A percentile compares a stretch with the other conserved stretches of the same genome.
phyloP scores from a whole-genome alignment of 53 echinoderm and acorn worm species.

The Paelopatides confundens region DNA sequence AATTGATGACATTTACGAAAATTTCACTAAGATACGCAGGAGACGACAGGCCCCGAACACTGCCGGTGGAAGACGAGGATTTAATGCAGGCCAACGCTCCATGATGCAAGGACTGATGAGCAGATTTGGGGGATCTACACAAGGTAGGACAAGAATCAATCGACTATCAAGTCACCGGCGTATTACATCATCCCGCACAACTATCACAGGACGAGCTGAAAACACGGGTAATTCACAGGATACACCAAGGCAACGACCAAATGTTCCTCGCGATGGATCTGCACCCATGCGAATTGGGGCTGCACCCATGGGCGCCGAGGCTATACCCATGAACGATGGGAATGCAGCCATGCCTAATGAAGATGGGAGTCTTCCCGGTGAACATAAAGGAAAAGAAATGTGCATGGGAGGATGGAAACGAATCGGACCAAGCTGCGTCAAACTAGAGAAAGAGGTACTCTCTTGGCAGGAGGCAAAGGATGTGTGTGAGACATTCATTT shows the following conservation, averaged over 20 bases:
- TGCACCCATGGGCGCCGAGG: not conserved
- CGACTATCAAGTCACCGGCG: not conserved
- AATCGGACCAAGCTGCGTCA: not conserved
- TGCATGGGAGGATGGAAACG: slow-evolving; percentile 2
- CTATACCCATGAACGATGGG: too few species aligned
- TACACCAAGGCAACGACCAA: not conserved
- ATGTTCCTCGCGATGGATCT: not conserved
- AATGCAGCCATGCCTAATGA: not conserved
- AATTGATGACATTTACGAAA: too few species aligned
- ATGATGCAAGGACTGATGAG: not conserved
- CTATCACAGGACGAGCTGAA: too few species aligned
- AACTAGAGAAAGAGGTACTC: not conserved
- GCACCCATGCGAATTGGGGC: not conserved
- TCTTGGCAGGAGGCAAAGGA: not conserved
- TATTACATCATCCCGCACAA: too few species aligned
- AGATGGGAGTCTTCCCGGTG: not conserved
- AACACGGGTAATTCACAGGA: not conserved
- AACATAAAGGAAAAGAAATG: not conserved
- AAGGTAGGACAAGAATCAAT: not conserved
- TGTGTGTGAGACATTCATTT: not conserved
- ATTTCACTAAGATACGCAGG: not conserved
- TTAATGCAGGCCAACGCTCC: not conserved
- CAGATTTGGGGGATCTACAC: not conserved
- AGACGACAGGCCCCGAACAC: not conserved
- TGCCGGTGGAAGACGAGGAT: not conserved